phyloP scores from a whole-genome alignment of 2,113 vertebrate species.

The Coptodon rendalli region DNA sequence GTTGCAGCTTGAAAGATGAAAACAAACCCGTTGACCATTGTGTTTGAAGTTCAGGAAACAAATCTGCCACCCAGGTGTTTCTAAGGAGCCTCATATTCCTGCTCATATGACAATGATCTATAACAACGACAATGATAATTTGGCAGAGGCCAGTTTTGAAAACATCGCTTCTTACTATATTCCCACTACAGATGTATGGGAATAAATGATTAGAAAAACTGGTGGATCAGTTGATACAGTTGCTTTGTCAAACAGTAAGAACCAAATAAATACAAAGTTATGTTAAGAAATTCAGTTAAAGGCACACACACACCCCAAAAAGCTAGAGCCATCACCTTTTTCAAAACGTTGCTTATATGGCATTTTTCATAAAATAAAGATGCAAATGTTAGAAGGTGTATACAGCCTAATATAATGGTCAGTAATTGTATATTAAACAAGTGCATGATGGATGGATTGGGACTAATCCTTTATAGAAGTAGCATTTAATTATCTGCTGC shows the following conservation, averaged over 20 bases:
- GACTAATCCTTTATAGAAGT: background rate
- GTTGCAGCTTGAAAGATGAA: background rate
- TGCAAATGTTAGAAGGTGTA: background rate
- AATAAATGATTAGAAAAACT: background rate
- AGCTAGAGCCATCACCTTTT: background rate
- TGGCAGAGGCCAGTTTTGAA: background rate
- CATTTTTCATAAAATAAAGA: background rate
- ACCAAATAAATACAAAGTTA: background rate
- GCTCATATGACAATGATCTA: background rate
- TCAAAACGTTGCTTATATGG: background rate
- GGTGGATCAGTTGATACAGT: background rate
- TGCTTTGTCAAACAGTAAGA: background rate
- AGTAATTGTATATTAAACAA: background rate
- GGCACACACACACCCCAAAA: background rate
- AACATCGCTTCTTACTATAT: background rate
- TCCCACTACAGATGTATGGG: background rate
- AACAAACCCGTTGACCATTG: background rate
- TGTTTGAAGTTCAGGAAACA: background rate
- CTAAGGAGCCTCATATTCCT: background rate
- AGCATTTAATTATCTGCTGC: background rate
- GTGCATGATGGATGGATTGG: background rate
- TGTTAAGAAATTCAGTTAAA: background rate
- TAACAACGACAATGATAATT: background rate
- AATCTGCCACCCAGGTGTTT: background rate
- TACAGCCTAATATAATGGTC: background rate